Evolutionary conservation across 2,888 invertebrate species (phyloP).

Genomic region (Pimpla rufipes): DNA sequence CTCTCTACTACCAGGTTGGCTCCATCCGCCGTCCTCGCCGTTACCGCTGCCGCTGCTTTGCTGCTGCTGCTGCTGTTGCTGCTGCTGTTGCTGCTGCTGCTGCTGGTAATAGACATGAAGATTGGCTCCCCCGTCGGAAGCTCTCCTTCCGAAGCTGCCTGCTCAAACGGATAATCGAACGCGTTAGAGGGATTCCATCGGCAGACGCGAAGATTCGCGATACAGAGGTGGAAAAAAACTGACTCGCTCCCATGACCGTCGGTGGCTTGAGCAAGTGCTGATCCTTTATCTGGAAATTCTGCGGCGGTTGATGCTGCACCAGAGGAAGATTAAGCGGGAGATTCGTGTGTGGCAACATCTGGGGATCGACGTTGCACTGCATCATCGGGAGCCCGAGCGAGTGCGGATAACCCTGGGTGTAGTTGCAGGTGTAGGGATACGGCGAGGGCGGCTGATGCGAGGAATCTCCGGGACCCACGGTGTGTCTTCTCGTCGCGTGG

Average conservation of each 20-base stretch:
- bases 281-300: constrained; percentile 95
- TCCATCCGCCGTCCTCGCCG: constrained; percentile 86
- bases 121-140: constrained; percentile 98
- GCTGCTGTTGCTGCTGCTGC: constrained; percentile 78
- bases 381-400: constrained; percentile 79
- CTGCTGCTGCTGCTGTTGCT: constrained; percentile 80
- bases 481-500: constrained; percentile 93
- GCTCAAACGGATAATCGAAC: constrained; percentile 84
- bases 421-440: constrained; percentile 82
- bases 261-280: constrained; percentile 98
- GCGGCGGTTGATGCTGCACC: constrained; percentile 93
- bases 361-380: constrained; percentile 84
- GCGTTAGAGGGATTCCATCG: constrained; percentile 8
- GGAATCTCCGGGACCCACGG: constrained; percentile 97
- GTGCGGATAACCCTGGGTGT: constrained; percentile 79
- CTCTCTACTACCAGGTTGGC: constrained; percentile 87
- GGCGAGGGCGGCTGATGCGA: constrained; percentile 89
- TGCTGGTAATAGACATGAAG: constrained; percentile 90
- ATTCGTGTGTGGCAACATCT: constrained; percentile 92
- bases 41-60: constrained; percentile 80
- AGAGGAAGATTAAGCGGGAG: constrained; percentile 94
- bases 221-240: constrained; percentile 77
- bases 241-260: constrained; percentile 93
- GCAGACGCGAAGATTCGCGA: background rate
- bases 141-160: constrained; percentile 94